phyloP scores from a whole-genome alignment of 2,888 invertebrate genomes.

The Drosophila bunnanda region DNA sequence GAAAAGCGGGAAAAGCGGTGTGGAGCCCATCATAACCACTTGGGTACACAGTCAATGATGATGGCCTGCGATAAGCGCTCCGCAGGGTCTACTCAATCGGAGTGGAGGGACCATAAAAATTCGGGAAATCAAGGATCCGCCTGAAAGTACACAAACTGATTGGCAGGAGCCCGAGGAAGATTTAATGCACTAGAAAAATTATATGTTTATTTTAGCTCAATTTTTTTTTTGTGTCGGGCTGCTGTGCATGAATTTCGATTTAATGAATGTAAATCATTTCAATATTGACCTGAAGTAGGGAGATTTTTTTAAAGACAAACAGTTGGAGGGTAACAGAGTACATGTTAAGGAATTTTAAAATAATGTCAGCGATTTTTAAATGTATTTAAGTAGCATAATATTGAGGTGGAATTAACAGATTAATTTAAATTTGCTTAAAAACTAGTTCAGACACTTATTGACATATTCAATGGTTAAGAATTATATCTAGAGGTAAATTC shows the following conservation, averaged over 20 bases:
- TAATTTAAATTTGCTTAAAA: not conserved
- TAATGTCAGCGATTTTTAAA: not conserved
- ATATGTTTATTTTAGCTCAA: conserved; percentile 30
- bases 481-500: not conserved
- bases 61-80: conserved; percentile 74
- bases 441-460: not conserved
- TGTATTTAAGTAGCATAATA: not conserved
- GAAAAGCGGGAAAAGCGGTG: conserved; percentile 1
- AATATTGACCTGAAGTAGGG: conserved; percentile 15
- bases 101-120: conserved; percentile 51
- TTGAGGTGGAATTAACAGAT: not conserved
- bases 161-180: conserved; percentile 15
- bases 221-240: conserved; percentile 26
- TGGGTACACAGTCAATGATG: conserved; percentile 70
- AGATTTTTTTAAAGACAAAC: not conserved
- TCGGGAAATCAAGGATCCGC: conserved; percentile 29
- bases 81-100: conserved; percentile 67
- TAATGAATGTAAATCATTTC: conserved; percentile 38
- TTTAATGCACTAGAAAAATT: conserved; percentile 48
- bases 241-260: conserved; percentile 28
- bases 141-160: conserved; percentile 37
- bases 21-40: conserved; percentile 41
- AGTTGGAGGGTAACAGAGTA: not conserved
- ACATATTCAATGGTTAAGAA: not conserved
- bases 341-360: not conserved